Evolutionary conservation across 1,140 invertebrate genomes (phyloP), one percentile per base, ranked within the genome.

Genomic region (Galleria mellonella): DNA sequence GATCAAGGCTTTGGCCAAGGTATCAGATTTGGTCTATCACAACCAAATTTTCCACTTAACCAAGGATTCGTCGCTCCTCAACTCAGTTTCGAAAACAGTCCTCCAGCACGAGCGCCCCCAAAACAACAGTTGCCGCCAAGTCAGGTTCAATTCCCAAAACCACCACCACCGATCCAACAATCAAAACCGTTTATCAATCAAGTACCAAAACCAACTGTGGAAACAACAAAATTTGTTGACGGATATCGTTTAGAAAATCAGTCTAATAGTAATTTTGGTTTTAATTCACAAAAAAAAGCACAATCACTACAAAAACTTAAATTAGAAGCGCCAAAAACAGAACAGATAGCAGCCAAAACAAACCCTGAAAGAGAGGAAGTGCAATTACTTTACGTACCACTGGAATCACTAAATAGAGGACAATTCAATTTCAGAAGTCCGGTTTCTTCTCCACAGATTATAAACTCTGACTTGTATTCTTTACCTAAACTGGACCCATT

Each of bases 381-480:
- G 9, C 93, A 94, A 69, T 65, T 94, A 33, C 79, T 95, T 0
- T 95, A 94, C 62, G 93, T 95, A 1, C 94, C 94, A 9, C 87
- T 94, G 23, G 93, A 95, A 65, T 92, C 91, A 0, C 72, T 94
- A 8, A 90, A 89, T 40, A 88, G 90, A 74, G 88, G 90, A 49
- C 86, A 87, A 50, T 87, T 81, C 32, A 81, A 86, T 51, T 77
- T 77, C 28, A 78, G 77, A 47, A 77, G 56, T 47, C 76, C 74
- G 8, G 9, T 69, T 4, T 51, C 61, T 31, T 53, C 66, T 4
- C 33, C 69, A 3, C 77, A 82, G 43, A 15, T 72, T 6, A 39
- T 79, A 5, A 81, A 75, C 32, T 48, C 66, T 5, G 75, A 85
- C 32, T 40, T 75, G 11, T 85, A 74, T 31, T 66, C 68, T 43